phyloP scores from a whole-genome alignment of 2,888 invertebrate species.

The Holacanthella duospinosa region DNA sequence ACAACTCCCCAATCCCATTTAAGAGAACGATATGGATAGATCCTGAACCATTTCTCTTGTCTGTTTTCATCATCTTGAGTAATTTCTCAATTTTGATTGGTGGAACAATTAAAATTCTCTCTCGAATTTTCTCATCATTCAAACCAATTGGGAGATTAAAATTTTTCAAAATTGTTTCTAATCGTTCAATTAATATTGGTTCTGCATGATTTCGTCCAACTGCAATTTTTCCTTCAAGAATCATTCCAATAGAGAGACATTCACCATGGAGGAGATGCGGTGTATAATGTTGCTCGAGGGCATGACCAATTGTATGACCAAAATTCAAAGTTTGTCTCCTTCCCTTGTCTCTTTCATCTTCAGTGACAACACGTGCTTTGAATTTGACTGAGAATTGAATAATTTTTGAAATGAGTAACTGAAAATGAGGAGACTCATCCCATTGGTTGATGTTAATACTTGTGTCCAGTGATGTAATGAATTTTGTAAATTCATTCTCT shows the following conservation, averaged over 20 bases:
- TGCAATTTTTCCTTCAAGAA: background rate
- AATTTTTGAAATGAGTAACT: background rate
- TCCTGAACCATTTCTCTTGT: background rate
- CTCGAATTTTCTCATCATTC: background rate
- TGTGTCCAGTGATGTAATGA: too few relatives aligned
- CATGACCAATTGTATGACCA: slow-evolving; percentile 9
- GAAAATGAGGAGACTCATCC: background rate
- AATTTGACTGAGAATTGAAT: background rate
- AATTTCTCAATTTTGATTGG: background rate
- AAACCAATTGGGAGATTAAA: background rate
- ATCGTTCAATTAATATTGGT: background rate
- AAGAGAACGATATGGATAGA: background rate
- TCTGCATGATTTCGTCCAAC: background rate
- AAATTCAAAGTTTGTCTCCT: slow-evolving; percentile 1
- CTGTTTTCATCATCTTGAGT: background rate
- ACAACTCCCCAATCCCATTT: background rate
- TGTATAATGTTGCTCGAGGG: background rate
- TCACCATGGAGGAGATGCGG: slow-evolving; percentile 7
- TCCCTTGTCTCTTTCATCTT: background rate
- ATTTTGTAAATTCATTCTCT: too few relatives aligned
- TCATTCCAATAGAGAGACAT: slow-evolving; percentile 5
- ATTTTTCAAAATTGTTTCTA: background rate
- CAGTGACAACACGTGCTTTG: slow-evolving; percentile 1
- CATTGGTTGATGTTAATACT: too few relatives aligned
- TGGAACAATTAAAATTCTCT: background rate